Conservation (phyloP, 2,888 invertebrate genomes). For the Agelastica alni region DNA sequence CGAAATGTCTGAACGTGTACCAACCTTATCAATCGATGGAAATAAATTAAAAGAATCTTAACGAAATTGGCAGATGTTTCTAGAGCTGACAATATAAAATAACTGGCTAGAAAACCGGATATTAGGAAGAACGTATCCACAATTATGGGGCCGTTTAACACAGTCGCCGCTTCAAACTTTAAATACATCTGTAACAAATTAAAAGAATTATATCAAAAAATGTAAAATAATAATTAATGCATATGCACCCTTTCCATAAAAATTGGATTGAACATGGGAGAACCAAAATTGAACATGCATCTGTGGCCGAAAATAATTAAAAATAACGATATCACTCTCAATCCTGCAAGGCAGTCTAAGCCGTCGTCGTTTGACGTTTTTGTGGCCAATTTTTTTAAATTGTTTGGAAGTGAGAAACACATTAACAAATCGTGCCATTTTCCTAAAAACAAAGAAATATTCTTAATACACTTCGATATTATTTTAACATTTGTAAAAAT, state of each 20-base stretch:
- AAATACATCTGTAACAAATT: constrained; percentile 41
- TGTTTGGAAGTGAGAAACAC: constrained; percentile 34
- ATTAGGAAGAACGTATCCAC: constrained; percentile 71
- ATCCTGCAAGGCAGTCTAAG: constrained; percentile 38
- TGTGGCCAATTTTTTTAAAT: constrained; percentile 40
- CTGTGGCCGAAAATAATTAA: constrained; percentile 48
- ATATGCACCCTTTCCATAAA: constrained; percentile 45
- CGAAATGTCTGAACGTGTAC: too few relatives aligned
- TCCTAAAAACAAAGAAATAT: constrained; percentile 20
- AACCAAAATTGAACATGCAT: constrained; percentile 45
- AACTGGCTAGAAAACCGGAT: constrained; percentile 69
- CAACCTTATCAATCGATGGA: constrained; percentile 19
- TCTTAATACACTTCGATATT: not conserved
- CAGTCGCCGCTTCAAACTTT: constrained; percentile 51
- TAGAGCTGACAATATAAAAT: constrained; percentile 61
- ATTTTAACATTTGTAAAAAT: not conserved
- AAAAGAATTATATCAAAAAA: not conserved
- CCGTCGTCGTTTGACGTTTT: constrained; percentile 35
- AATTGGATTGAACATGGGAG: constrained; percentile 42
- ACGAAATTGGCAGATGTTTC: not conserved
- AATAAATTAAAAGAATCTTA: constrained; percentile 11
- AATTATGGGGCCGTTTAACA: constrained; percentile 67
- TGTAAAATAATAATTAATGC: too few relatives aligned
- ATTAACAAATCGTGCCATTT: constrained; percentile 24
- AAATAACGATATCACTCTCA: constrained; percentile 45